These are phyloP conservation scores for Synergus itoensis DNA, from an alignment of 2,888 invertebrate genomes.

Conservation along the genomic window DNA sequence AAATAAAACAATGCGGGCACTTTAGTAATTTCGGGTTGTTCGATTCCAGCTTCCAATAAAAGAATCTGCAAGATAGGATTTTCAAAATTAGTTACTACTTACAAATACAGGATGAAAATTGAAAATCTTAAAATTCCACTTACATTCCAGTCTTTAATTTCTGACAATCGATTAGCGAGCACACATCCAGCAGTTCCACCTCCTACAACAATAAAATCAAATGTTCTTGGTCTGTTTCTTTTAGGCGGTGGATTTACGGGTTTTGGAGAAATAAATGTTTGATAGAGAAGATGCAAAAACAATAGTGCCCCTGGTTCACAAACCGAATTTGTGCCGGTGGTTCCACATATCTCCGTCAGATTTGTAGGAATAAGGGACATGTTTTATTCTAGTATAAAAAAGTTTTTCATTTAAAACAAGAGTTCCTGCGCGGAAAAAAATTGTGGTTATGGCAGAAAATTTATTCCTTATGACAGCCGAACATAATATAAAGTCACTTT, in stretches of 20 bases:
- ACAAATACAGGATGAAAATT: no score
- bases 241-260: no score
- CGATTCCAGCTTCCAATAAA: conserved; percentile 41
- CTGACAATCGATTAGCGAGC: conserved; percentile 78
- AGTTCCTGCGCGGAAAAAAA: no score
- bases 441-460: no score
- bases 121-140: neutral
- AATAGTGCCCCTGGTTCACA: neutral
- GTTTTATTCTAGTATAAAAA: neutral
- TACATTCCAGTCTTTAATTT: conserved; percentile 77
- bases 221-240: conserved; percentile 47
- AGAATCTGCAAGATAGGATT: conserved; percentile 19
- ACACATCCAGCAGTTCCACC: conserved; percentile 80
- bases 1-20: conserved; percentile 6
- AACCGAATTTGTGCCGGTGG: neutral
- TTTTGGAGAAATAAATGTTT: neutral
- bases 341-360: neutral
- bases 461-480: no score
- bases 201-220: conserved; percentile 75
- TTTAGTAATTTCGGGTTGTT: conserved; percentile 41
- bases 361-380: neutral
- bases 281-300: neutral
- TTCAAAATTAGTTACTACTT: neutral
- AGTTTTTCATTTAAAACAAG: no score
- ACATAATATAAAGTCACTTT: no score